Evolutionary conservation across 2,888 invertebrate genomes (phyloP), one percentile per base, ranked within the genome.

Genomic region (Sphaeridia pumilis): DNA sequence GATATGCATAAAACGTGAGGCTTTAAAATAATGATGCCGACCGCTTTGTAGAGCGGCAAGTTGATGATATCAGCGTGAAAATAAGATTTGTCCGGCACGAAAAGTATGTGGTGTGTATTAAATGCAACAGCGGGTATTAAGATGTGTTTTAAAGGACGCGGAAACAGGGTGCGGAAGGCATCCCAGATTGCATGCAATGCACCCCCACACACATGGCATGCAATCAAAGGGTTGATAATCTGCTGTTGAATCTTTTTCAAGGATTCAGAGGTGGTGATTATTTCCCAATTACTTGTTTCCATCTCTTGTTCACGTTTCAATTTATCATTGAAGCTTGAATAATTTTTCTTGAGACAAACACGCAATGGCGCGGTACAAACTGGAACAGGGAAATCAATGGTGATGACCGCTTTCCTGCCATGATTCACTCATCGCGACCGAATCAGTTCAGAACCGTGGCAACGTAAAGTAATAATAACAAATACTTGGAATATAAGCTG

Each of bases 191-290:
- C 31, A 31, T 31, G 31, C 31, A 31, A n/a, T 31, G 31, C 5
- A 38, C 38, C 38, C 5, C 38, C 12, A 17, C 17, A 17, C 12
- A 5, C 38, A 38, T 7, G 7, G 31, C 31, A 31, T 14, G 31
- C 14, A 31, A 31, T 31, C 31, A 31, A 14, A 14, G 38, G 4
- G 24, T 27, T 49, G 14, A 42, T 26, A 43, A 43, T 43, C 31
- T 24, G 22, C 31, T 17, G n/a, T 43, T 25, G 7, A 43, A 42
- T 49, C 43, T 49, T 20, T 25, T 27, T 35, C 10, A 31, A 43
- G 10, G 28, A 10, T 22, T 42, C 27, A 43, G 28, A 42, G 43
- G 49, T 49, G 43, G 49, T 49, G 42, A 49, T 49, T 49, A 49
- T 42, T 43, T 31, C 28, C 27, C 27, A 38, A 49, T 49, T 43